Conservation (phyloP, 2,797 vertebrate species). For the Gila robusta region DNA sequence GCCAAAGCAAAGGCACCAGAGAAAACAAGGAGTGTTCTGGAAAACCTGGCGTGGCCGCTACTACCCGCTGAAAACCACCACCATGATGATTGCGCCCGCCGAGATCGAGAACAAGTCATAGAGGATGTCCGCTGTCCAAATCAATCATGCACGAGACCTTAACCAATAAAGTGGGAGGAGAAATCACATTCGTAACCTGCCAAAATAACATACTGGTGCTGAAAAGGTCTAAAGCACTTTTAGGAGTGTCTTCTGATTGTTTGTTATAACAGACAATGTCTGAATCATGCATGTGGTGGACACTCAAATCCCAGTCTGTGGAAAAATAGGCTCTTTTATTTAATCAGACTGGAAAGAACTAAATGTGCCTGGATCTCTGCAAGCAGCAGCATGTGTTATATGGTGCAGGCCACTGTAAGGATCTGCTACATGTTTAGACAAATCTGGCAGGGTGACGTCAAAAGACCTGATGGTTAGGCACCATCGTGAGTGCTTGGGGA, state of each 20-base stretch:
- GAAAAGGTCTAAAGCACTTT: constrained; percentile 34
- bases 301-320: constrained; percentile 29
- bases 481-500: not conserved
- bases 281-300: constrained; percentile 20
- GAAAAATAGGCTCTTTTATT: constrained; percentile 2
- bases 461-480: constrained; percentile 18
- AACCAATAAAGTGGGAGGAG: constrained; percentile 15
- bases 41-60: constrained; percentile 97
- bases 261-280: constrained; percentile 25
- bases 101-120: constrained; percentile 73
- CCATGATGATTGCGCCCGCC: constrained; percentile 88
- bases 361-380: constrained; percentile 49
- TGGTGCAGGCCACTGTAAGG: constrained; percentile 54
- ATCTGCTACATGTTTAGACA: constrained; percentile 69
- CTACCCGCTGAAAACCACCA: constrained; percentile 89
- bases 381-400: constrained; percentile 59
- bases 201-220: constrained; percentile 35
- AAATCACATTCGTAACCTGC: constrained; percentile 28
- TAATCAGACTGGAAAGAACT: constrained; percentile 23
- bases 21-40: constrained; percentile 96
- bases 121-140: constrained; percentile 24
- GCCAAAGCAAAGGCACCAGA: constrained; percentile 88
- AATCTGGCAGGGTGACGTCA: constrained; percentile 43
- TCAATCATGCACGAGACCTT: constrained; percentile 1
- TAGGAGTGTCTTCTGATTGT: constrained; percentile 25